Percentiles rank a stretch among this genome's conserved stretches.
Conservation (phyloP, 2,797 vertebrate species). For the Allobates femoralis region DNA sequence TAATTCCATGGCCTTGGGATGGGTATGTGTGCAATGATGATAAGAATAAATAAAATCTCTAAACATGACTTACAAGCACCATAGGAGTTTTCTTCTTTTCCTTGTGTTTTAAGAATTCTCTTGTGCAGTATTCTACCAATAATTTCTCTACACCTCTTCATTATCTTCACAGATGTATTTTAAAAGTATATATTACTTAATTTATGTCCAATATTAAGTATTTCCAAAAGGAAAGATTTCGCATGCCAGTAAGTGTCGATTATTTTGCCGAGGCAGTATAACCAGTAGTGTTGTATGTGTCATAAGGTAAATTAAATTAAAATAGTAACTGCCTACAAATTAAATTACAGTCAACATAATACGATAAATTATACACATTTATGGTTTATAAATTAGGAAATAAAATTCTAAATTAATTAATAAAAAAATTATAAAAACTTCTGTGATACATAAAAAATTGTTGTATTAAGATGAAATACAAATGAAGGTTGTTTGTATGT, state of each 20-base stretch:
- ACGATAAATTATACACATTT: neutral
- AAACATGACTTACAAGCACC: too few species aligned
- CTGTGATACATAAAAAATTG: neutral
- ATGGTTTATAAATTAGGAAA: neutral
- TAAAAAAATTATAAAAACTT: neutral
- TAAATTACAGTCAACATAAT: neutral
- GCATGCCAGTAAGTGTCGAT: neutral
- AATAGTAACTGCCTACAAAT: neutral
- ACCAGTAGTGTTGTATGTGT: neutral
- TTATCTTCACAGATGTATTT: too few species aligned
- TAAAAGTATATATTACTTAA: too few species aligned
- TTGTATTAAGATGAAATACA: neutral
- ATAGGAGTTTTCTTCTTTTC: too few species aligned
- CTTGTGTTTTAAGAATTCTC: neutral
- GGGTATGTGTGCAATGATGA: too few species aligned
- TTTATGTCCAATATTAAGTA: too few species aligned
- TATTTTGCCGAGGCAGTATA: neutral
- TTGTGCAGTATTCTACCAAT: neutral
- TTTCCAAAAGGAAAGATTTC: neutral
- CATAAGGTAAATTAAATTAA: neutral
- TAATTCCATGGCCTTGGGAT: too few species aligned
- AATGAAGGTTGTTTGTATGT: conserved; percentile 17
- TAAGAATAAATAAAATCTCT: too few species aligned
- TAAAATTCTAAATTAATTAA: neutral
- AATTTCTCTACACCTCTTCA: too few species aligned